phyloP scores from a whole-genome alignment of 1,140 invertebrate genomes.

The Atta texana region DNA sequence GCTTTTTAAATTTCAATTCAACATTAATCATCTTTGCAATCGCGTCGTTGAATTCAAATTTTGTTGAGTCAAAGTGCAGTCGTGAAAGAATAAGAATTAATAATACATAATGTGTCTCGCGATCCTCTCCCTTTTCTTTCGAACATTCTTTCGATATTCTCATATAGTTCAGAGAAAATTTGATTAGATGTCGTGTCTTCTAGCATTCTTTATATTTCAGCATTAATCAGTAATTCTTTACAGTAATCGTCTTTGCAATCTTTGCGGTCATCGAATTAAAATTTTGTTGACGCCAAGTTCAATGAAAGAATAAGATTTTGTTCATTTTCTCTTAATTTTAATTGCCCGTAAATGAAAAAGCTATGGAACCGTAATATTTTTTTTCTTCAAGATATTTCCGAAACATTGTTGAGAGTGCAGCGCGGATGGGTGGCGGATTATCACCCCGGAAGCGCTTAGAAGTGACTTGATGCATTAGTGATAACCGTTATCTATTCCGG shows the following conservation, averaged over 20 bases:
- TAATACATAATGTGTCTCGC: too few species aligned
- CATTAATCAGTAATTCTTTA: not conserved
- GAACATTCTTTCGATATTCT: conserved; percentile 4
- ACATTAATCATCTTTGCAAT: not conserved
- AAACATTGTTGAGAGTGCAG: conserved; percentile 15
- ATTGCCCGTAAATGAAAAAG: not conserved
- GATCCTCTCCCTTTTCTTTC: too few species aligned
- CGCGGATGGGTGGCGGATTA: not conserved
- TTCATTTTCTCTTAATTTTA: not conserved
- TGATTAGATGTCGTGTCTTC: not conserved
- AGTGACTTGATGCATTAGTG: conserved; percentile 44
- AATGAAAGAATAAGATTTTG: not conserved
- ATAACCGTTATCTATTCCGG: conserved; percentile 61
- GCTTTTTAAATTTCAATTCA: conserved; percentile 3
- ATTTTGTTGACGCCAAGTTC: not conserved
- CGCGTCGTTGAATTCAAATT: not conserved
- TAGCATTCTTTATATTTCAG: not conserved
- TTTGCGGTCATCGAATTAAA: not conserved
- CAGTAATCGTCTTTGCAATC: not conserved
- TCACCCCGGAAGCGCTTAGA: conserved; percentile 33
- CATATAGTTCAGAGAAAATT: not conserved
- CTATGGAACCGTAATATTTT: not conserved
- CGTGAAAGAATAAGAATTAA: not conserved
- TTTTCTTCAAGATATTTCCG: not conserved
- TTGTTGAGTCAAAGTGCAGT: not conserved